phyloP scores from a whole-genome alignment of 2,888 invertebrate genomes.

The Rutpela maculata region DNA sequence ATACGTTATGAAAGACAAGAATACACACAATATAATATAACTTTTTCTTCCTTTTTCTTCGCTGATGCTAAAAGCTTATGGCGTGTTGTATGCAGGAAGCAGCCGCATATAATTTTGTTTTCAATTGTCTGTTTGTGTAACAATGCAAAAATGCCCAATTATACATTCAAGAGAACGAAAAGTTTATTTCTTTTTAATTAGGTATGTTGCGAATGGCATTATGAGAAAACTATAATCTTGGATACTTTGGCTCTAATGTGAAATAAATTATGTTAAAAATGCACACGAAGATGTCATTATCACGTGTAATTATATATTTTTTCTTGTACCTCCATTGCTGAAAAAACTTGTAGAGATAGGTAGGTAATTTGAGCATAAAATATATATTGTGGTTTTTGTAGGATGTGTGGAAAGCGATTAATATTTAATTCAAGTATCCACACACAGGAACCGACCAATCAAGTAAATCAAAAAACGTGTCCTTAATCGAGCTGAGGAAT shows the following conservation, averaged over 20 bases:
- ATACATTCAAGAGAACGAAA: slow-evolving; percentile 30
- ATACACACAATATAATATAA: neutral
- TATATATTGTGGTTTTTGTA: slow-evolving; percentile 12
- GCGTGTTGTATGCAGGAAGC: slow-evolving; percentile 24
- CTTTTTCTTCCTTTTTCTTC: slow-evolving; percentile 11
- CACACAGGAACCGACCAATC: slow-evolving; percentile 16
- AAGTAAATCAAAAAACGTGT: neutral
- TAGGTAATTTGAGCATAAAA: slow-evolving; percentile 28
- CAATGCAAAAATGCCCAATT: slow-evolving; percentile 30
- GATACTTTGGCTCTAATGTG: slow-evolving; percentile 51
- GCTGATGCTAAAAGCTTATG: neutral
- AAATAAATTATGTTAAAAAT: slow-evolving; percentile 62
- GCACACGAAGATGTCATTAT: slow-evolving; percentile 61
- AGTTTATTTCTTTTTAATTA: slow-evolving; percentile 40
- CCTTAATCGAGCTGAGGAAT: slow-evolving; percentile 9
- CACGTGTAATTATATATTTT: slow-evolving; percentile 36
- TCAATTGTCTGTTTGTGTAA: slow-evolving; percentile 31
- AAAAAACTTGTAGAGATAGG: slow-evolving; percentile 21
- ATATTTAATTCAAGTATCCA: slow-evolving; percentile 10
- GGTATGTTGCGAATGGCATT: slow-evolving; percentile 28
- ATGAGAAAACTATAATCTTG: slow-evolving; percentile 33
- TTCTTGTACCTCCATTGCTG: slow-evolving; percentile 2
- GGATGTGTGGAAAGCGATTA: neutral
- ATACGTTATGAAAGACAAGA: slow-evolving; percentile 1
- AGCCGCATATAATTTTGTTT: slow-evolving; percentile 21